Evolutionary conservation across 2,888 invertebrate species (phyloP).

Genomic region (Plebejus anna): DNA sequence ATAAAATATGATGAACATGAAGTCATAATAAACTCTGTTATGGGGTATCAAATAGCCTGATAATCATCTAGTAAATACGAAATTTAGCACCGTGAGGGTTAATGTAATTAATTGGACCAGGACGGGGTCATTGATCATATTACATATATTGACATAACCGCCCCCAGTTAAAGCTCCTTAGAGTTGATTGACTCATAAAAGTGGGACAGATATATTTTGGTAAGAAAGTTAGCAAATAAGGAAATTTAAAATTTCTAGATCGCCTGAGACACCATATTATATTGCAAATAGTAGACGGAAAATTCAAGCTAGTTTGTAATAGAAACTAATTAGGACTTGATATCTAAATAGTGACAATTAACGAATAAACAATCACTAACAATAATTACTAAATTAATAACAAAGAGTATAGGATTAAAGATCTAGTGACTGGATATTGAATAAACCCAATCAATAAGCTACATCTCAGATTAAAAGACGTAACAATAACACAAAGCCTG

Average conservation of each 20-base stretch:
- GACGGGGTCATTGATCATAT: conserved; percentile 42
- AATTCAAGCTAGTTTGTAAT: not conserved
- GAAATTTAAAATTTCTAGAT: not conserved
- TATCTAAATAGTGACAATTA: too few relatives aligned
- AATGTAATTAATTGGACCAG: conserved; percentile 35
- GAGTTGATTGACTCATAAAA: not conserved
- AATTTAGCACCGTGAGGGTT: conserved; percentile 33
- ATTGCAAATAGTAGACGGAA: not conserved
- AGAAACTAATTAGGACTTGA: not conserved
- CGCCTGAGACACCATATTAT: too few relatives aligned
- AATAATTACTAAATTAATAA: too few relatives aligned
- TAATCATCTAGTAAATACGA: conserved; percentile 32
- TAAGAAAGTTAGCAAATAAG: not conserved
- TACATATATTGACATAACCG: conserved; percentile 47
- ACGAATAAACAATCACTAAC: too few relatives aligned
- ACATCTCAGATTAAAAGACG: not conserved
- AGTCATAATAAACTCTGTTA: conserved; percentile 15
- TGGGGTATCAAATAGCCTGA: not conserved
- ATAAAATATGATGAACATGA: not conserved
- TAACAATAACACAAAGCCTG: not conserved
- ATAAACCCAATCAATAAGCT: too few relatives aligned
- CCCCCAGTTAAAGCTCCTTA: conserved; percentile 43
- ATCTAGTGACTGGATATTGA: too few relatives aligned
- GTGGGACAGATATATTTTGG: not conserved
- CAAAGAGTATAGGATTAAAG: too few relatives aligned